These are phyloP conservation scores for Chelidonichthys spinosus DNA, from an alignment of 2,797 vertebrate genomes.

Conservation along the genomic window DNA sequence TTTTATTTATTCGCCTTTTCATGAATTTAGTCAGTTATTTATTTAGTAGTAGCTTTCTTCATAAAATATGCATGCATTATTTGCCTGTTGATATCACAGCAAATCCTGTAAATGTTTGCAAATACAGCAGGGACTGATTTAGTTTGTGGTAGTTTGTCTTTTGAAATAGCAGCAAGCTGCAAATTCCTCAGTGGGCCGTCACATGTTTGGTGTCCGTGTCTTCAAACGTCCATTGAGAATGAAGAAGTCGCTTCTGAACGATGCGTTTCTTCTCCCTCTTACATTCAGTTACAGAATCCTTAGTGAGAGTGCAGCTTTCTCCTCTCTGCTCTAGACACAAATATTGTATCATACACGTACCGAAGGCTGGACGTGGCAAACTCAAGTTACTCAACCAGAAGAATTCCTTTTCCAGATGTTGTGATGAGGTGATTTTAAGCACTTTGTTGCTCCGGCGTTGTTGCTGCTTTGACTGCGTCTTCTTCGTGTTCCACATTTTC, in stretches of 20 bases:
- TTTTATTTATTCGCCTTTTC: neutral
- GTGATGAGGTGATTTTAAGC: conserved; percentile 2
- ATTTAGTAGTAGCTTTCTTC: neutral
- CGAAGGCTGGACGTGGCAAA: neutral
- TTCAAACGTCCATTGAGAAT: neutral
- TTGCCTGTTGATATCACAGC: neutral
- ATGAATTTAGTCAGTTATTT: neutral
- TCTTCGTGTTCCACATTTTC: conserved; percentile 15
- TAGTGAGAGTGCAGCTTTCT: neutral
- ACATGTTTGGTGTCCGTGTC: conserved; percentile 8
- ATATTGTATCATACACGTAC: neutral
- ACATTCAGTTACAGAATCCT: neutral
- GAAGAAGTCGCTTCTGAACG: neutral
- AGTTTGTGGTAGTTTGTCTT: conserved; percentile 8
- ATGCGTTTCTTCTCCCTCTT: neutral
- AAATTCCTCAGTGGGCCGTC: neutral
- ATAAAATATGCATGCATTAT: conserved; percentile 15
- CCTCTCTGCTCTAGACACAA: neutral
- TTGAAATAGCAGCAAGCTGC: neutral
- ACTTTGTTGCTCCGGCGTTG: conserved; percentile 21
- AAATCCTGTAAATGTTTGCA: neutral
- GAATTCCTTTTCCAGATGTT: neutral
- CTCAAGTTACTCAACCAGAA: neutral
- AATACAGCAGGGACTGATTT: neutral
- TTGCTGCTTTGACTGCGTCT: conserved; percentile 39